Conservation (phyloP, 2,113 vertebrate species). For the Irena cyanogastra region DNA sequence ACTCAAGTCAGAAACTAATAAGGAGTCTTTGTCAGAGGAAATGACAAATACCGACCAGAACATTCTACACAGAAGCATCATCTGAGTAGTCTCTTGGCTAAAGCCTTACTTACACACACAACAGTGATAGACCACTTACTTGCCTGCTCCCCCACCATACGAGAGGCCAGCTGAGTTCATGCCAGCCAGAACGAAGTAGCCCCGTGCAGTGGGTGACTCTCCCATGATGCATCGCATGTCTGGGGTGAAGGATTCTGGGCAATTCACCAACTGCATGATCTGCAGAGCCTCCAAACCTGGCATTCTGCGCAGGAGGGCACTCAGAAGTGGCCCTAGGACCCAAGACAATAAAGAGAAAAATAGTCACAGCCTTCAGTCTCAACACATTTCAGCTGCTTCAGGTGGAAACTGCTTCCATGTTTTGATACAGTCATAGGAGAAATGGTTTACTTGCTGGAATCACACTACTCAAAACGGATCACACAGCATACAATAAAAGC, state of each 20-base stretch:
- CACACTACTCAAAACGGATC: not conserved
- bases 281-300: conserved; percentile 84
- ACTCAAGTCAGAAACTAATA: not conserved
- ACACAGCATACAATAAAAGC: not conserved
- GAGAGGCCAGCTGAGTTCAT: conserved; percentile 95
- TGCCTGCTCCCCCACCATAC: conserved; percentile 91
- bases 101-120: not conserved
- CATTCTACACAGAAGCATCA: not conserved
- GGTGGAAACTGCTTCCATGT: not conserved
- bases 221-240: conserved; percentile 97
- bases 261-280: conserved; percentile 93
- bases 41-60: not conserved
- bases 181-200: conserved; percentile 90
- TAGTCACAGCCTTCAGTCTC: not conserved
- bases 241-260: conserved; percentile 94
- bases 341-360: not conserved
- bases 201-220: conserved; percentile 80
- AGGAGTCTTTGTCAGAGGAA: not conserved
- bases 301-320: conserved; percentile 87
- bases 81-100: not conserved
- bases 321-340: conserved; percentile 85
- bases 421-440: not conserved
- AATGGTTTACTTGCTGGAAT: not conserved
- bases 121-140: conserved; percentile 73
- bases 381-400: not conserved